Base-by-base conservation (phyloP, 2,113 vertebrate species). In the Tringa solitaria region DNA sequence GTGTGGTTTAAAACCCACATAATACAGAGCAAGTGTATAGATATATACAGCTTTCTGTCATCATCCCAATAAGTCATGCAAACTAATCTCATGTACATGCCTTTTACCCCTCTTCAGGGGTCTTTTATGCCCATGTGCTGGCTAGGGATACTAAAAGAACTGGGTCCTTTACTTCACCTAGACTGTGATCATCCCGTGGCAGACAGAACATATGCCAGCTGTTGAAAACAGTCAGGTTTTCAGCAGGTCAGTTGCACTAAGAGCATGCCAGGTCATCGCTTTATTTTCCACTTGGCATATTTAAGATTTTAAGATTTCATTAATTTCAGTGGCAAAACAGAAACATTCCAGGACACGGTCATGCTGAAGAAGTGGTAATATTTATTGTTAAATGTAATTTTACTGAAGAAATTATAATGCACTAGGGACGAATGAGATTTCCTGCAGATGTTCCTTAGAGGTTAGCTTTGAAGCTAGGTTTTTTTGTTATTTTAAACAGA, bases 401-500 rank as follows among this genome's bases (percentile, higher is more conserved):
- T 87, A 48, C 26, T 46, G 50, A 84, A 90, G 60, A 86, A 95
- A 85, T 92, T 84, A 59, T 32, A 48, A 46, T 3, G 2, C 24
- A 18, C n/a, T 56, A 33, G 41, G 72, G 60, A 92, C 32, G 90
- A 73, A 81, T 8, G 14, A 73, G 8, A 15, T 86, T 90, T 82
- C 43, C 56, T 72, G 2, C 86, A 96, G 75, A 59, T 89, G 89
- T 93, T 96, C 51, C 72, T 53, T 93, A 35, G 82, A 60, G 51
- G 53, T 85, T 70, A 60, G 35, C 28, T 96, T 96, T 93, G 39
- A 51, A 87, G 33, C 53, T 89, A 61, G 60, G 64, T 59, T 94
- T 89, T 89, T 27, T 46, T 95, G 35, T 65, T 96, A 61, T 78
- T 80, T 79, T 94, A 94, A 94, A 61, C 30, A 97, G 75, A 96